phyloP scores from a whole-genome alignment of 2,888 invertebrate genomes.

The Drosophila gaucha region DNA sequence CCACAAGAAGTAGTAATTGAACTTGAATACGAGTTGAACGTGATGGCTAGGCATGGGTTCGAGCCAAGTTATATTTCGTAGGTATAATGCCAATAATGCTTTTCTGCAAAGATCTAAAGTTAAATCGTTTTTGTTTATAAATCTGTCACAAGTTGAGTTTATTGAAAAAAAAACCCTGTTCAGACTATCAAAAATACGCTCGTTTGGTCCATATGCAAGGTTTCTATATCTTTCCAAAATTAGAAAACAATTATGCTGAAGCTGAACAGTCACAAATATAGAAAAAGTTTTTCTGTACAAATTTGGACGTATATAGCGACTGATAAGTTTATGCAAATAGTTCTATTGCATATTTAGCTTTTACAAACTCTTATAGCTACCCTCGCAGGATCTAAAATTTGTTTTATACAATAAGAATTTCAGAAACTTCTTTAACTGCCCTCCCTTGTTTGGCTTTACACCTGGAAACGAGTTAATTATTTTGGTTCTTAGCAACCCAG shows the following conservation, averaged over 20 bases:
- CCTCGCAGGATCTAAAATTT: background rate
- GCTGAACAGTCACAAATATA: no score
- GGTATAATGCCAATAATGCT: no score
- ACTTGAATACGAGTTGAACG: background rate
- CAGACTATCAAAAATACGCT: no score
- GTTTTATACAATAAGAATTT: background rate
- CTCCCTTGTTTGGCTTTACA: conserved; percentile 36
- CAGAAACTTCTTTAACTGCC: conserved; percentile 9
- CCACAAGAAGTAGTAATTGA: background rate
- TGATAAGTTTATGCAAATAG: no score
- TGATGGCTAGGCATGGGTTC: background rate
- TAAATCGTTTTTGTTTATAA: background rate
- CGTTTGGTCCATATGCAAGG: no score
- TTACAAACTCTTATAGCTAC: background rate
- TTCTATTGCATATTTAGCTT: no score
- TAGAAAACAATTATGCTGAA: no score
- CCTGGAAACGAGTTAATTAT: conserved; percentile 66
- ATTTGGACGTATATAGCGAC: no score
- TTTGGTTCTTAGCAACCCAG: conserved; percentile 49
- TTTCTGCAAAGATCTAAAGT: background rate
- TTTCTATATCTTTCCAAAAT: no score
- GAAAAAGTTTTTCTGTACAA: no score
- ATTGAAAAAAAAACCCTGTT: no score
- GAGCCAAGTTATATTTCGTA: background rate
- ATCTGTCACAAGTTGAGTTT: background rate